Conservation (phyloP, 2,797 vertebrate species). For the Poecilia wingei region DNA sequence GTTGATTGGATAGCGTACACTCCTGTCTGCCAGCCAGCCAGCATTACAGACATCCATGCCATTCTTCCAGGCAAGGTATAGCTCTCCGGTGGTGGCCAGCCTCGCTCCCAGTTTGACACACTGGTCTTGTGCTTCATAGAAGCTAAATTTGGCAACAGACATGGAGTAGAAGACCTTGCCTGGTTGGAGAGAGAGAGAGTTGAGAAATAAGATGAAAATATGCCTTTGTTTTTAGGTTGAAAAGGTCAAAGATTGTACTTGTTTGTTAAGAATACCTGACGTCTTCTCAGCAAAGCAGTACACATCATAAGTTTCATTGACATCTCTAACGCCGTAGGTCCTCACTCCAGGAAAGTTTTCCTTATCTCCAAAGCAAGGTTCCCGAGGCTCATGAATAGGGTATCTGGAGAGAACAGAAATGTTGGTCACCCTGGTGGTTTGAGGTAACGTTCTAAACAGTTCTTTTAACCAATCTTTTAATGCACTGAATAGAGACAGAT, state of each 20-base stretch:
- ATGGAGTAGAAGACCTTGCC: slow-evolving; percentile 94
- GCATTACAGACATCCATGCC: slow-evolving; percentile 97
- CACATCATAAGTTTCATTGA: slow-evolving; percentile 95
- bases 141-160: slow-evolving; percentile 89
- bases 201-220: slow-evolving; percentile 4
- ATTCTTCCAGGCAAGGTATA: slow-evolving; percentile 92
- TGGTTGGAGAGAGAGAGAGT: slow-evolving; percentile 63
- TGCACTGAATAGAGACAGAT: neutral
- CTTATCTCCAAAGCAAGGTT: slow-evolving; percentile 94
- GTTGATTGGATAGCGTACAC: slow-evolving; percentile 95
- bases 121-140: slow-evolving; percentile 89
- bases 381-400: slow-evolving; percentile 93
- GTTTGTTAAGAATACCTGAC: slow-evolving; percentile 82
- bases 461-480: neutral
- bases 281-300: slow-evolving; percentile 98
- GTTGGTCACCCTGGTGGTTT: neutral
- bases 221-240: neutral
- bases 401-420: slow-evolving; percentile 81
- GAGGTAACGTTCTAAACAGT: neutral
- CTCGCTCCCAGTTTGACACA: slow-evolving; percentile 88
- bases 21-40: slow-evolving; percentile 93
- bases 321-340: slow-evolving; percentile 93
- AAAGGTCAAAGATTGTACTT: neutral
- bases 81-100: slow-evolving; percentile 92
- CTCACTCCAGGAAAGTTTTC: slow-evolving; percentile 93